These are phyloP conservation scores for Pseudomyrmex dendroicus DNA, from an alignment of 1,140 invertebrate species.

Conservation along the genomic window DNA sequence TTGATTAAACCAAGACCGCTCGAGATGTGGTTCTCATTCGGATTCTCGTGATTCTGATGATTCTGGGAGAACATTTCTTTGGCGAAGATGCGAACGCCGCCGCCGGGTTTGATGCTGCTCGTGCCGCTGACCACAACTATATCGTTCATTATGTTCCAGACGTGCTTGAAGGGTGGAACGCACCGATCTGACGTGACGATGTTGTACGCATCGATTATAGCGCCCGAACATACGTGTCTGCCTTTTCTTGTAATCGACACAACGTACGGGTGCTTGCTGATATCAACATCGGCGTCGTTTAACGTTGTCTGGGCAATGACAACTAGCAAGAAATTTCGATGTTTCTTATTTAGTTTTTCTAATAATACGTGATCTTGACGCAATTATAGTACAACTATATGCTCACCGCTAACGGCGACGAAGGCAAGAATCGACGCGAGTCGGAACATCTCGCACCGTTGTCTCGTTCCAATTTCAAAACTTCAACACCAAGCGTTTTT, in stretches of 20 bases:
- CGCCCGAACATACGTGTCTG: slow-evolving; percentile 21
- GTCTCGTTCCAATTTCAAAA: slow-evolving; percentile 1
- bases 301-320: slow-evolving; percentile 1
- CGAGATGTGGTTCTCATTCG: not conserved
- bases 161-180: slow-evolving; percentile 14
- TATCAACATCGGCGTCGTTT: slow-evolving; percentile 1
- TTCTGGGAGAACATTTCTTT: slow-evolving; percentile 47
- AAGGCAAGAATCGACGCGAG: slow-evolving; percentile 15
- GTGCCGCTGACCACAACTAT: slow-evolving; percentile 13
- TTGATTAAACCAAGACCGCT: slow-evolving; percentile 29
- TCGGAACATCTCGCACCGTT: not conserved
- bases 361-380: not conserved
- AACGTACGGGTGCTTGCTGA: slow-evolving; percentile 6
- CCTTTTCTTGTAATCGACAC: slow-evolving; percentile 7
- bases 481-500: not conserved
- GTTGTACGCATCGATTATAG: slow-evolving; percentile 11
- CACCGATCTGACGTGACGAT: slow-evolving; percentile 26
- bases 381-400: not conserved
- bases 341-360: not conserved
- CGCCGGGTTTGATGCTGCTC: not conserved
- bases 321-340: not conserved
- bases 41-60: slow-evolving; percentile 7
- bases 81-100: not conserved
- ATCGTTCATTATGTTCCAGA: slow-evolving; percentile 13
- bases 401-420: slow-evolving; percentile 13